phyloP scores from a whole-genome alignment of 2,888 invertebrate species.

The Buathra laborator region DNA sequence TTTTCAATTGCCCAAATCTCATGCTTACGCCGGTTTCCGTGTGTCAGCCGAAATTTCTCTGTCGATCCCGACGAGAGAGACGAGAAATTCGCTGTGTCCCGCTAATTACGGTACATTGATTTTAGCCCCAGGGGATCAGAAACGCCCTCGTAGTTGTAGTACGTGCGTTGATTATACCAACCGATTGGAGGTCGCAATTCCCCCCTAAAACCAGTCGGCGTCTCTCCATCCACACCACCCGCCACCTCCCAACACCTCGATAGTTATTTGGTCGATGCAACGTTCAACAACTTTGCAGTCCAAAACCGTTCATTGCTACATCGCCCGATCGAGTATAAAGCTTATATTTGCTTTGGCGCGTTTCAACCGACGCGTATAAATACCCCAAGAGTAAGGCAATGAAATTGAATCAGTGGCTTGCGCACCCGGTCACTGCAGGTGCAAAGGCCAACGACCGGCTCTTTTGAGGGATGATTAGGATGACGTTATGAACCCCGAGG shows the following conservation, averaged over 20 bases:
- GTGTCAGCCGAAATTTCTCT: conserved; percentile 16
- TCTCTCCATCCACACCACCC: background rate
- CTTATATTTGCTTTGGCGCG: no score
- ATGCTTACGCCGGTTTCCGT: background rate
- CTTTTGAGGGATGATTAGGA: background rate
- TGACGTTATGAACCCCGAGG: background rate
- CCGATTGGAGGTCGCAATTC: conserved; percentile 49
- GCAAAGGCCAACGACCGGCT: background rate
- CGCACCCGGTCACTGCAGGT: background rate
- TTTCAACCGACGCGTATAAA: no score
- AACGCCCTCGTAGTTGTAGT: conserved; percentile 56
- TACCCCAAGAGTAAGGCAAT: no score
- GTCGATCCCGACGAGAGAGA: background rate
- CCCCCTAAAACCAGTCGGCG: conserved; percentile 13
- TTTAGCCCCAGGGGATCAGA: conserved; percentile 59
- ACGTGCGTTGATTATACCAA: conserved; percentile 66
- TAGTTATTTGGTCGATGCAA: conserved; percentile 53
- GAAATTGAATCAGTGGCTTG: background rate
- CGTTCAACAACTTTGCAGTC: conserved; percentile 42
- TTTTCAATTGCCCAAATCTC: background rate
- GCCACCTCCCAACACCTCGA: conserved; percentile 5
- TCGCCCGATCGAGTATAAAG: background rate
- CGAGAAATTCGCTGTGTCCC: conserved; percentile 43
- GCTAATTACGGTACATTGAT: conserved; percentile 68
- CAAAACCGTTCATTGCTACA: background rate